Base-by-base conservation (phyloP, 2,797 vertebrate genomes). In the Pseudochromis fuscus region DNA sequence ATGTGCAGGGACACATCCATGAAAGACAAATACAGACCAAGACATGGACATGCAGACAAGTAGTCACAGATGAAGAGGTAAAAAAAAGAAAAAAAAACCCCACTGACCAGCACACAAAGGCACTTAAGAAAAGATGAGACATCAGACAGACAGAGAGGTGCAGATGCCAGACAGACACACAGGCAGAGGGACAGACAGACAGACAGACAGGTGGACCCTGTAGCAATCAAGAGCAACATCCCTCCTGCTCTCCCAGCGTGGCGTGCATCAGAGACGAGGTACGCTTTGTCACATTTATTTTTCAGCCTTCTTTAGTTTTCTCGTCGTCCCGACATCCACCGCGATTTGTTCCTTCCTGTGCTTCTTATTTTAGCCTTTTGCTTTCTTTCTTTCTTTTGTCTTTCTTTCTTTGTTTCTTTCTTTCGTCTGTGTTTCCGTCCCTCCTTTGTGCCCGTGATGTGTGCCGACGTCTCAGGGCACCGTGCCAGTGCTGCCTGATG, bases 371-470 rank as follows among this genome's bases (percentile, higher is more conserved):
- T 46, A 72, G 76, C 64, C 52, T 1, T 67, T 21, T 49, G 4
- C 28, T 30, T 37, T 37, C 13, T 37, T 8, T 37, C n/a, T 19
- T 77, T 57, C 40, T 42, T 72, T 21, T 19, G 23, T 74, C 35
- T 59, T 23, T 45, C 35, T 73, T 51, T 5, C 57, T 73, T 72
- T 57, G 59, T 75, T 64, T 50, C 67, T 72, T 37, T 44, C 37
- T 62, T 62, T 52, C 58, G 81, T 72, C 46, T 68, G 10, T 75
- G 67, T 82, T 79, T 78, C 74, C 79, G 63, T 69, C 70, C 65
- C 66, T 81, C 82, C 75, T 89, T 88, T 92, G 91, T 92, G 87
- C 87, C 85, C 48, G 55, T 38, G 80, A 85, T 91, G 84, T 80
- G 87, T 84, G 88, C 84, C 80, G 82, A 87, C 73, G 75, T 79